A percentile compares a stretch with the other conserved stretches of the same genome.
phyloP scores from a whole-genome alignment of 2,113 vertebrate species.

The Phalacrocorax aristotelis region DNA sequence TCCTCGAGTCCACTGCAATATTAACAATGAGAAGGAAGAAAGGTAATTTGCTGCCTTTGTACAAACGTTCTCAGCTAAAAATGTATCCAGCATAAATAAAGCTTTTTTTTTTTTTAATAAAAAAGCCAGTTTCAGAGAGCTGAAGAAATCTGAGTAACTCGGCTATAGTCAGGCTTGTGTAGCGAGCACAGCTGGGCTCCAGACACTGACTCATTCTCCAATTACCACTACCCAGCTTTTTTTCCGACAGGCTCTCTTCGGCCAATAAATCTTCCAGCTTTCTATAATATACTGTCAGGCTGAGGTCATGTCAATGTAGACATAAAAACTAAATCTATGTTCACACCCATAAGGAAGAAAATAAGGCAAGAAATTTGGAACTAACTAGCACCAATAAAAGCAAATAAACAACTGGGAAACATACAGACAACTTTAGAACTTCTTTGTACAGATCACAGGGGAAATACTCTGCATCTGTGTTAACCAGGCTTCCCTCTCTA shows the following conservation, averaged over 20 bases:
- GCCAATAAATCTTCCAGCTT: constrained; percentile 3
- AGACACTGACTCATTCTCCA: constrained; percentile 69
- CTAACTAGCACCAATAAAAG: background rate
- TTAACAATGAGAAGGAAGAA: background rate
- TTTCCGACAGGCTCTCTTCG: background rate
- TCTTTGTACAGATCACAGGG: background rate
- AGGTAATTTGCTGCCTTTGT: background rate
- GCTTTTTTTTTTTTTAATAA: background rate
- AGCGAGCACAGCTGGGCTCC: constrained; percentile 50
- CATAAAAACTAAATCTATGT: constrained; percentile 17
- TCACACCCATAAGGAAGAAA: constrained; percentile 4
- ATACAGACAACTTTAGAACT: background rate
- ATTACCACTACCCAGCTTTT: constrained; percentile 2
- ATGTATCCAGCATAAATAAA: background rate
- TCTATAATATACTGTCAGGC: constrained; percentile 21
- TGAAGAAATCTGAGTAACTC: background rate
- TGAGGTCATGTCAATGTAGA: constrained; percentile 4
- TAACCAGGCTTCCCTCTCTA: background rate
- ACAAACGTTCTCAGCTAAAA: background rate
- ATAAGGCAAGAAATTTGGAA: constrained; percentile 2
- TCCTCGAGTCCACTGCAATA: background rate
- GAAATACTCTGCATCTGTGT: background rate
- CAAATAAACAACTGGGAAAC: background rate
- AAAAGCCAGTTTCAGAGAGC: background rate
- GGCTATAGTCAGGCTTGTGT: background rate